Evolutionary conservation across 37 sponge, comb jelly and placozoan species (phyloP).

Genomic region (Chondrilla cf. caribensis): DNA sequence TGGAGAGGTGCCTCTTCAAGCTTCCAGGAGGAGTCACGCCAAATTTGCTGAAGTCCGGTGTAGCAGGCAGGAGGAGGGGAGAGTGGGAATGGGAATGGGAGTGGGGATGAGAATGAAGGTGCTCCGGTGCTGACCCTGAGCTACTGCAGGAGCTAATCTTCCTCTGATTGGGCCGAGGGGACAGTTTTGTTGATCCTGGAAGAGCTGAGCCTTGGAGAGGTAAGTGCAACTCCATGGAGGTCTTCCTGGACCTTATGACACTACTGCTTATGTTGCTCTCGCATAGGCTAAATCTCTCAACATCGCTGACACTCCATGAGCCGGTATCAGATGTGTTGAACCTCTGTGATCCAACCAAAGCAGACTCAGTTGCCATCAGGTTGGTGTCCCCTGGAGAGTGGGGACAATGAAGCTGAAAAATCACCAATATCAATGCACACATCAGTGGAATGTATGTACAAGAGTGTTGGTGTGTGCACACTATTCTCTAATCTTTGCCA

Average conservation of each 20-base stretch:
- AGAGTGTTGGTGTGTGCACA: too few species aligned
- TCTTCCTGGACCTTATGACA: background rate
- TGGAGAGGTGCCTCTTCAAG: background rate
- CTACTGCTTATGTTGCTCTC: background rate
- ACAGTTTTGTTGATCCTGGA: background rate
- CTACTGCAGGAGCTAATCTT: slow-evolving; percentile 14
- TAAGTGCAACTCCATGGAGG: background rate
- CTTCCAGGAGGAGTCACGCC: background rate
- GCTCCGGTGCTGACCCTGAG: background rate
- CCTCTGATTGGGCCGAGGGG: background rate
- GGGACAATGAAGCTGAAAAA: too few species aligned
- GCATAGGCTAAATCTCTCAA: background rate
- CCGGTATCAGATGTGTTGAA: background rate
- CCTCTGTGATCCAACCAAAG: background rate
- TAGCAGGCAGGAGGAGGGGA: slow-evolving; percentile 13
- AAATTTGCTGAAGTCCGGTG: slow-evolving; percentile 18
- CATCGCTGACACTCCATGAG: slow-evolving; percentile 16
- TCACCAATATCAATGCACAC: too few species aligned
- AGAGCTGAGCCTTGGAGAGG: background rate
- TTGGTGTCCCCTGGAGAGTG: too few species aligned
- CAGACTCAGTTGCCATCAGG: background rate
- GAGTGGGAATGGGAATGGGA: background rate
- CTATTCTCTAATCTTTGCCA: too few species aligned
- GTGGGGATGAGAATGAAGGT: background rate
- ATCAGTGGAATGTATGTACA: too few species aligned